A percentile compares a stretch with the other conserved stretches of the same genome.
phyloP scores from a whole-genome alignment of 2,888 invertebrate species.

The Steinernema carpocapsae region DNA sequence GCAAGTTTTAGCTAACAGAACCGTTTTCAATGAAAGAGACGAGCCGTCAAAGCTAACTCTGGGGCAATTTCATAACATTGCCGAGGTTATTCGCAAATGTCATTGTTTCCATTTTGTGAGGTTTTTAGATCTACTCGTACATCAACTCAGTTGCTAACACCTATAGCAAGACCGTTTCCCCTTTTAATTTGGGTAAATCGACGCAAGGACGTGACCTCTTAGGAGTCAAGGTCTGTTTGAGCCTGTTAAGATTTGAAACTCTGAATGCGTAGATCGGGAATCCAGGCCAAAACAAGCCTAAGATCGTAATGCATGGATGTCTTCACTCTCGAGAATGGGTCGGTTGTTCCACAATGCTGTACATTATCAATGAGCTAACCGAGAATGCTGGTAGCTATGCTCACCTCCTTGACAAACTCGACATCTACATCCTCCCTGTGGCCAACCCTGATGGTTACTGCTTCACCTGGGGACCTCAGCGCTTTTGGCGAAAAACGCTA shows the following conservation, averaged over 20 bases:
- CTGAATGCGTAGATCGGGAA: slow-evolving; percentile 38
- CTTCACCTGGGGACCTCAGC: slow-evolving; percentile 38
- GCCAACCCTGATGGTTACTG: slow-evolving; percentile 46
- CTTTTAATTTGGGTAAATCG: slow-evolving; percentile 34
- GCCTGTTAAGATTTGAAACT: too few species aligned
- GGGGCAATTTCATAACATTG: slow-evolving; percentile 38
- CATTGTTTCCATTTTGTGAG: neutral
- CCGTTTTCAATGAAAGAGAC: slow-evolving; percentile 37
- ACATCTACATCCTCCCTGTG: slow-evolving; percentile 40
- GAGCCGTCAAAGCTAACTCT: slow-evolving; percentile 34
- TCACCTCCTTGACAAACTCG: slow-evolving; percentile 33
- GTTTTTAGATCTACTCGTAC: slow-evolving; percentile 36
- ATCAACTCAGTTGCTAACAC: slow-evolving; percentile 36
- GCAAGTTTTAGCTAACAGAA: neutral
- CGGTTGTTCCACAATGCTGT: slow-evolving; percentile 39
- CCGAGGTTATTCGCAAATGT: slow-evolving; percentile 24
- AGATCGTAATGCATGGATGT: slow-evolving; percentile 37
- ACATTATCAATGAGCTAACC: slow-evolving; percentile 43
- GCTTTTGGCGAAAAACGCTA: slow-evolving; percentile 47
- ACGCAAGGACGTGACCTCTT: slow-evolving; percentile 26
- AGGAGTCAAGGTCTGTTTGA: slow-evolving; percentile 13
- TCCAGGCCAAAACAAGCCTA: slow-evolving; percentile 12
- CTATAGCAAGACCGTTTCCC: slow-evolving; percentile 15
- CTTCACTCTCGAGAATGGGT: too few species aligned
- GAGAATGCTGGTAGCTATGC: slow-evolving; percentile 33